Conservation (phyloP, 2,113 vertebrate species). For the Leptodactylus fuscus region DNA sequence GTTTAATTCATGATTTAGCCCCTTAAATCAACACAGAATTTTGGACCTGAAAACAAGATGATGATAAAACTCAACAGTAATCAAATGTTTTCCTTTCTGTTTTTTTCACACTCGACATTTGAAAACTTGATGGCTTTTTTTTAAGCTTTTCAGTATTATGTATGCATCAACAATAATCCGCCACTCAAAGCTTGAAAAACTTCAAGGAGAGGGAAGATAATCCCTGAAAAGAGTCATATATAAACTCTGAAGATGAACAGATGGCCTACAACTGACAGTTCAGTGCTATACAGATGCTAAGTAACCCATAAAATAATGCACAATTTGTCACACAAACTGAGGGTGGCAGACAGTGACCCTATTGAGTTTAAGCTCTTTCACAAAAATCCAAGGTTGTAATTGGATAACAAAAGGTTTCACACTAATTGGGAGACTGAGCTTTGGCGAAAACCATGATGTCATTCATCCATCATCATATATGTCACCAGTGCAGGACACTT, state of each 20-base stretch:
- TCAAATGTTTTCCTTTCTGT: not conserved
- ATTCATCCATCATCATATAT: conserved; percentile 1
- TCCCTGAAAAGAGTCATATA: not conserved
- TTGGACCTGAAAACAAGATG: not conserved
- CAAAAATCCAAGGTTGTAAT: conserved; percentile 11
- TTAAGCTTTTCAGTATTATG: not conserved
- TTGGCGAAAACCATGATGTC: not conserved
- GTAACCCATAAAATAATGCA: conserved; percentile 20
- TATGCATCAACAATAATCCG: not conserved
- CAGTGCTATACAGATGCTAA: conserved; percentile 13
- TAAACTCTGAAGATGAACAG: not conserved
- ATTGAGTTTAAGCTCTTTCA: conserved; percentile 22
- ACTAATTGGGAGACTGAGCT: not conserved
- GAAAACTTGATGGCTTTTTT: not conserved
- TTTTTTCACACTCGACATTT: too few relatives aligned
- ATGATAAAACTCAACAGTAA: not conserved
- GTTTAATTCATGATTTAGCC: too few relatives aligned
- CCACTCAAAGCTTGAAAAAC: not conserved
- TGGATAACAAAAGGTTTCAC: conserved; percentile 27
- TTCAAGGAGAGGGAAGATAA: not conserved
- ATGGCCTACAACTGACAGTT: conserved; percentile 11
- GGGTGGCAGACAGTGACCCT: not conserved
- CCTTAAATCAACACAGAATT: not conserved
- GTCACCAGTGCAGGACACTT: not conserved
- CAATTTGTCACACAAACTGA: conserved; percentile 6